Percentiles rank a stretch among this genome's conserved stretches.
Evolutionary conservation across 2,888 invertebrate species (phyloP).

Genomic region (Lepidochitona cinerea): DNA sequence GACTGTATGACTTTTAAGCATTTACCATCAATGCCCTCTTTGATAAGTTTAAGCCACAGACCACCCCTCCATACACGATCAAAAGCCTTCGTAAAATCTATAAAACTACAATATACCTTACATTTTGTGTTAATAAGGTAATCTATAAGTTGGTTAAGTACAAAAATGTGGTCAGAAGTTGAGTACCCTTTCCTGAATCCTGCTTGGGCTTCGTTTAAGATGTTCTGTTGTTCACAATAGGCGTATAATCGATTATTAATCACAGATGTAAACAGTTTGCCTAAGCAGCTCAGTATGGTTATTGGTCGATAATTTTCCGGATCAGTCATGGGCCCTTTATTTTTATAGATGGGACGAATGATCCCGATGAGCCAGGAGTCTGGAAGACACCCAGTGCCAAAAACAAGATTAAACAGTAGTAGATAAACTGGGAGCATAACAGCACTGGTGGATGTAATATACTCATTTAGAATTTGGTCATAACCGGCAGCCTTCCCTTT

Average conservation of each 20-base stretch:
- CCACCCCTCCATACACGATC: slow-evolving; percentile 3
- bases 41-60: background rate
- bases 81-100: slow-evolving; percentile 4
- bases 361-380: background rate
- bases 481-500: background rate
- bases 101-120: background rate
- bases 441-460: background rate
- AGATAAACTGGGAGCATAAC: background rate
- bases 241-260: background rate
- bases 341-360: background rate
- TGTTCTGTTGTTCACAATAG: background rate
- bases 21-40: background rate
- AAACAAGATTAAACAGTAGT: background rate
- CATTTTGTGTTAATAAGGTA: background rate
- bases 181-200: background rate
- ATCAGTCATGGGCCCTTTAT: background rate
- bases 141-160: background rate
- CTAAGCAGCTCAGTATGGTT: background rate
- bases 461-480: background rate
- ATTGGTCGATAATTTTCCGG: background rate
- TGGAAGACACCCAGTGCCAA: background rate
- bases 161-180: background rate
- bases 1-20: background rate
- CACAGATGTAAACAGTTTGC: background rate
- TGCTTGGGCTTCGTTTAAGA: background rate